Conservation (phyloP, 2,888 invertebrate species). For the Chorisops tibialis region DNA sequence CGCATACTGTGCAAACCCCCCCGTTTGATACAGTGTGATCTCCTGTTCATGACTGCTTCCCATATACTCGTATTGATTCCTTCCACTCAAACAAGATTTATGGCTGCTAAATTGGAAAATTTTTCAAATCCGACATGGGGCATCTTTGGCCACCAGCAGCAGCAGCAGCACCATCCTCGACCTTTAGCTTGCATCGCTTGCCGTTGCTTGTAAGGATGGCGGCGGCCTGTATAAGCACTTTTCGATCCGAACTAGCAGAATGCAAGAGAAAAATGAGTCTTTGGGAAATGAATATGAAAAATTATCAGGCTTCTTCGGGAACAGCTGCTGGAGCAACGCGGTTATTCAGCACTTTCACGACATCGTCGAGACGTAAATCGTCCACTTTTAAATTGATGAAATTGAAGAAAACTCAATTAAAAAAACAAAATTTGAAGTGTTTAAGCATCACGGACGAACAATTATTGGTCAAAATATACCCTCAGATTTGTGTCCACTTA, state of each 20-base stretch:
- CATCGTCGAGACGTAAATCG: too few species aligned
- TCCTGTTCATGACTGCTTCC: too few species aligned
- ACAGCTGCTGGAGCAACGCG: not conserved
- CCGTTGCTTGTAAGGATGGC: not conserved
- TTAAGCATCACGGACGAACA: too few species aligned
- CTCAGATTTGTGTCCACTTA: too few species aligned
- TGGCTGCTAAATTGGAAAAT: conserved; percentile 13
- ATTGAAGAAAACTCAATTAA: conserved; percentile 12
- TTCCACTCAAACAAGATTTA: conserved; percentile 14
- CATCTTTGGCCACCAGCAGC: not conserved
- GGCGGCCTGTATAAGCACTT: not conserved
- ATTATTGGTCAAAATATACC: too few species aligned
- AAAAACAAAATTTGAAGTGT: conserved; percentile 4
- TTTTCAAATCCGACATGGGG: not conserved
- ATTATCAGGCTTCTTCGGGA: conserved; percentile 1
- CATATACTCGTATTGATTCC: not conserved
- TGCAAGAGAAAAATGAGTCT: conserved; percentile 11
- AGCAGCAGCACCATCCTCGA: not conserved
- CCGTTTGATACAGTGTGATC: too few species aligned
- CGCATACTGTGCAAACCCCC: too few species aligned
- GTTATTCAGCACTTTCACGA: too few species aligned
- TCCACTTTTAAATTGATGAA: conserved; percentile 3
- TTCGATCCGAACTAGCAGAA: not conserved
- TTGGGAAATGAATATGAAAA: conserved; percentile 12
- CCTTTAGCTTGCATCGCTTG: not conserved